phyloP scores from a whole-genome alignment of 1,140 invertebrate genomes.

The Heterodera carotae region DNA sequence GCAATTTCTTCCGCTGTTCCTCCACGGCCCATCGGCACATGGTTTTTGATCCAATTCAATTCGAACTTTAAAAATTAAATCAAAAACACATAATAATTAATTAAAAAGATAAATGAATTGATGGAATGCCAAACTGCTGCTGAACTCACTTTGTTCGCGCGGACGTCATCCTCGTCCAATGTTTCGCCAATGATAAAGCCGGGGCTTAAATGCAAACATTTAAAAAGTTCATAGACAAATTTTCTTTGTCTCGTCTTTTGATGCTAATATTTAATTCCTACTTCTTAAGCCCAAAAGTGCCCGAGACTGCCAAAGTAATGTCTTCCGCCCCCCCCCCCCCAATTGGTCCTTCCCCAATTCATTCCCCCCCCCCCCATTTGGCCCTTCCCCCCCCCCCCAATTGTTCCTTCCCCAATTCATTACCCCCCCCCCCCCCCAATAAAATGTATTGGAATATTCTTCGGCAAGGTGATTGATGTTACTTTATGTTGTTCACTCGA shows the following conservation, averaged over 20 bases:
- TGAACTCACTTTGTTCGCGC: constrained; percentile 31
- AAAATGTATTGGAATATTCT: too few relatives aligned
- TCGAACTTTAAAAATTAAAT: constrained; percentile 34
- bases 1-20: constrained; percentile 39
- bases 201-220: constrained; percentile 17
- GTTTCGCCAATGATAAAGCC: constrained; percentile 33
- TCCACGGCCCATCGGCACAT: constrained; percentile 39
- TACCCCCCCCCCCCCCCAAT: too few relatives aligned
- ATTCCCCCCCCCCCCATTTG: too few relatives aligned
- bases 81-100: background rate
- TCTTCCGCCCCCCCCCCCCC: too few relatives aligned
- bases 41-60: constrained; percentile 44
- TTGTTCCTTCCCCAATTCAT: too few relatives aligned
- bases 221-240: background rate
- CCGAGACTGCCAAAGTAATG: too few relatives aligned
- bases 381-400: too few relatives aligned
- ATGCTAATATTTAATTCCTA: too few relatives aligned
- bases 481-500: constrained; percentile 33
- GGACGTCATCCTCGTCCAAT: constrained; percentile 30
- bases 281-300: too few relatives aligned
- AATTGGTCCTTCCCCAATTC: too few relatives aligned
- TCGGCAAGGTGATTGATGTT: background rate
- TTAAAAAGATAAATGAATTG: constrained; percentile 13
- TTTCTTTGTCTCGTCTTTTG: too few relatives aligned
- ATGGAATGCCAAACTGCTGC: background rate